phyloP scores from a whole-genome alignment of 2,888 invertebrate genomes.

The Papilio demoleus region DNA sequence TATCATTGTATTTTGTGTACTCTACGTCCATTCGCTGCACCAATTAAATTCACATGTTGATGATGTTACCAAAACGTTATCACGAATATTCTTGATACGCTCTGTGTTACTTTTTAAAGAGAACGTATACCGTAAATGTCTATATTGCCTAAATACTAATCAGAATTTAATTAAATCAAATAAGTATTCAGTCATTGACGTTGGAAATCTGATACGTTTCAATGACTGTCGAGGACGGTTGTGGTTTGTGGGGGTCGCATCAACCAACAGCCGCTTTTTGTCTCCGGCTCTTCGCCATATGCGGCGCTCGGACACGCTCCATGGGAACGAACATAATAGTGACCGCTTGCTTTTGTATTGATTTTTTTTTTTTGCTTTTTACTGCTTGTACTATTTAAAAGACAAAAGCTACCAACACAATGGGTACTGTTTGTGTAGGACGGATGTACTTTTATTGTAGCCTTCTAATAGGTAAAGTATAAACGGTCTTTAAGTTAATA shows the following conservation, averaged over 20 bases:
- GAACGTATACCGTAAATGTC: no score
- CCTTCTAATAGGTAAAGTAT: neutral
- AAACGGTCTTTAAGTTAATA: neutral
- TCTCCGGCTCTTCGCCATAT: neutral
- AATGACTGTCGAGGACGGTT: neutral
- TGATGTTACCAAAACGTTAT: no score
- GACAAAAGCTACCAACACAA: slow-evolving; percentile 4
- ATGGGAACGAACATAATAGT: slow-evolving; percentile 5
- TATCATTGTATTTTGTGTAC: no score
- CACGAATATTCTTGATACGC: no score
- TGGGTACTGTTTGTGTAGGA: slow-evolving; percentile 7
- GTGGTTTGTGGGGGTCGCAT: neutral
- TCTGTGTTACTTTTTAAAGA: no score
- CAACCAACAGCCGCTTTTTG: no score
- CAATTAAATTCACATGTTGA: no score
- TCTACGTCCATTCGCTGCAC: no score
- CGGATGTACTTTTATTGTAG: neutral
- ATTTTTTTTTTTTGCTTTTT: slow-evolving; percentile 3
- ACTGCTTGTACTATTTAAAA: slow-evolving; percentile 9
- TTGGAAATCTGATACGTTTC: neutral
- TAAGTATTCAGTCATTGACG: neutral
- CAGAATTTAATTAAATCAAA: neutral
- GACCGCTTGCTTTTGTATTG: neutral
- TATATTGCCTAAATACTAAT: neutral
- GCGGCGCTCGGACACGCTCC: neutral